A percentile compares a stretch with the other conserved stretches of the same genome.
These are phyloP conservation scores for Chrysopa pallens DNA, from an alignment of 1,140 invertebrate genomes.

Conservation along the genomic window DNA sequence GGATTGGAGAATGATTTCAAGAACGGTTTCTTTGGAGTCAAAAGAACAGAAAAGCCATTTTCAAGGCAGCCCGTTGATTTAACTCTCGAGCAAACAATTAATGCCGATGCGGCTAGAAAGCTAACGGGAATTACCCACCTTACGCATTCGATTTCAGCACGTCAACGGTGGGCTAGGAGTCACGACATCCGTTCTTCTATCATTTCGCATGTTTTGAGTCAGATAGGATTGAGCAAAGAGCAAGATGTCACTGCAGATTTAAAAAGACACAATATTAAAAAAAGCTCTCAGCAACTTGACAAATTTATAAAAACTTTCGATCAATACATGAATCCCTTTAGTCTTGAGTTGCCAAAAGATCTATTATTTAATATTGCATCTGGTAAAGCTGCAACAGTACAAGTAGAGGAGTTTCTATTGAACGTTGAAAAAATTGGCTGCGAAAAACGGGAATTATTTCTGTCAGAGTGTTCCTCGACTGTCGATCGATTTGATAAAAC, in stretches of 20 bases:
- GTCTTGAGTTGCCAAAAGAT: no score
- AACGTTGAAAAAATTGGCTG: slow-evolving; percentile 9
- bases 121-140: slow-evolving; percentile 7
- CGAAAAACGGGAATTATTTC: slow-evolving; percentile 3
- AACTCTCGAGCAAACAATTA: slow-evolving; percentile 2
- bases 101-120: slow-evolving; percentile 2
- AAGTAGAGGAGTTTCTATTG: slow-evolving; percentile 10
- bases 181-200: slow-evolving; percentile 9
- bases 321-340: background rate
- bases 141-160: slow-evolving; percentile 5
- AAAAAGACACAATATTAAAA: slow-evolving; percentile 4
- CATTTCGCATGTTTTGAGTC: slow-evolving; percentile 6
- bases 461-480: background rate
- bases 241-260: slow-evolving; percentile 8
- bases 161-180: slow-evolving; percentile 7
- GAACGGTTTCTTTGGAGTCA: background rate
- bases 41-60: background rate
- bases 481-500: no score
- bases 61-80: slow-evolving; percentile 1
- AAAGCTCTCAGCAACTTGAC: slow-evolving; percentile 4
- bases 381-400: slow-evolving; percentile 10
- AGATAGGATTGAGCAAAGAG: slow-evolving; percentile 1
- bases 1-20: no score
- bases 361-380: slow-evolving; percentile 12
- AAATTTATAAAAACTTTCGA: slow-evolving; percentile 8